Base-by-base conservation (phyloP, 2,113 vertebrate species). In the Dasypus novemcinctus region DNA sequence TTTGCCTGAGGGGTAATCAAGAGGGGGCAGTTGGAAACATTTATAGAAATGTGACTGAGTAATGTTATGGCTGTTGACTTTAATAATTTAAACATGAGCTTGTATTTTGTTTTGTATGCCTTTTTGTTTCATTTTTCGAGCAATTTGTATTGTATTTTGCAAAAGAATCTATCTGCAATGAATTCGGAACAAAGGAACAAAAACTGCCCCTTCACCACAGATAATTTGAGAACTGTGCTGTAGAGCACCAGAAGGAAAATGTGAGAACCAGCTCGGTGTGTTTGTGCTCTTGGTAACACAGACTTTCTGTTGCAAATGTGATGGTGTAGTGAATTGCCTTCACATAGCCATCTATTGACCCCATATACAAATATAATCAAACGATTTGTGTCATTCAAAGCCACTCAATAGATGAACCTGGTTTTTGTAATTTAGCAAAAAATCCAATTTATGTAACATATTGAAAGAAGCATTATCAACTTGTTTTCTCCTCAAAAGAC, bases 401-500 rank as follows among this genome's bases (percentile, higher is more conserved):
- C 29, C 86, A 57, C 74, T 93, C 72, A 93, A 91, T 95, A 95
- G 68, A 89, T 86, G 89, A 94, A 97, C 61, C 66, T 29, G 18
- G 46, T 63, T 95, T 96, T 95, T 94, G 85, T 93, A 91, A 96
- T 96, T 95, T 95, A 96, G 95, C 91, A 93, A 96, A 97, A 94
- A 69, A 92, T 52, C 52, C 71, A 96, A 94, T 96, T 97, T 97
- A 96, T 46, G 90, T 72, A 96, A 74, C 80, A 72, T 89, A 93
- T 93, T 93, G 78, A 90, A 92, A 95, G 54, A 88, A 96, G 15
- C 57, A 96, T 96, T 97, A 96, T 38, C 87, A 95, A 97, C 74
- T 97, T 98, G 92, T 98, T 98, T 95, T 96, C 95, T 96, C 87
- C 90, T 96, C 95, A 95, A 97, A 97, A 91, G 59, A 85, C 91